These are phyloP conservation scores for Edolisoma coerulescens DNA, from an alignment of 2,113 vertebrate genomes.

Conservation along the genomic window DNA sequence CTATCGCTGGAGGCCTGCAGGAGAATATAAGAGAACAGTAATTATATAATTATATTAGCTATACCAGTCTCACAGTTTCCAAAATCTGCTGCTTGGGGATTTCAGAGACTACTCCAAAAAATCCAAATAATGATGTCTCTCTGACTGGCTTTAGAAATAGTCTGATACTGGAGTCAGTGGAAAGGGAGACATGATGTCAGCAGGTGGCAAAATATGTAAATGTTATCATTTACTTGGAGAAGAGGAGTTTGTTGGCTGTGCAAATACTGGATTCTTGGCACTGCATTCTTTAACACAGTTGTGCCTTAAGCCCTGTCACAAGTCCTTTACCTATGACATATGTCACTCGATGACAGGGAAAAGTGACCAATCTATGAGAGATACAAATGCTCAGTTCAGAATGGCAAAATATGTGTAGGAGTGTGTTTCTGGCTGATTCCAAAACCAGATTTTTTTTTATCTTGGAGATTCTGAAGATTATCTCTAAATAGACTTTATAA, in stretches of 20 bases:
- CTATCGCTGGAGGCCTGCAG: neutral
- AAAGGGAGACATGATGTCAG: neutral
- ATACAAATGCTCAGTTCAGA: neutral
- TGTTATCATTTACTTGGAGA: neutral
- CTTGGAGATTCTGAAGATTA: neutral
- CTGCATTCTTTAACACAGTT: neutral
- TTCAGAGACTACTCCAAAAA: neutral
- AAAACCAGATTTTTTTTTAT: neutral
- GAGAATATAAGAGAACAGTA: neutral
- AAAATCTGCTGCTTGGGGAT: neutral
- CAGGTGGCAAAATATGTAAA: neutral
- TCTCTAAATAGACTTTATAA: neutral
- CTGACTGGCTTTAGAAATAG: neutral
- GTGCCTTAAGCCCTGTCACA: neutral
- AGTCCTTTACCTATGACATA: neutral
- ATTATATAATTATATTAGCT: neutral
- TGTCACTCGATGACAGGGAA: neutral
- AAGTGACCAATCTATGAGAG: neutral
- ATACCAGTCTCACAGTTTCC: neutral
- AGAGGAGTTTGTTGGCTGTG: neutral
- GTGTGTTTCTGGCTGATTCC: neutral
- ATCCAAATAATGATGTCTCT: neutral
- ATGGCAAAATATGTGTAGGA: neutral
- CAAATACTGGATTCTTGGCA: neutral
- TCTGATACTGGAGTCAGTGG: neutral